A percentile compares a stretch with the other conserved stretches of the same genome.
Evolutionary conservation across 2,113 vertebrate genomes (phyloP).

Genomic region (Gorsachius goisagi): DNA sequence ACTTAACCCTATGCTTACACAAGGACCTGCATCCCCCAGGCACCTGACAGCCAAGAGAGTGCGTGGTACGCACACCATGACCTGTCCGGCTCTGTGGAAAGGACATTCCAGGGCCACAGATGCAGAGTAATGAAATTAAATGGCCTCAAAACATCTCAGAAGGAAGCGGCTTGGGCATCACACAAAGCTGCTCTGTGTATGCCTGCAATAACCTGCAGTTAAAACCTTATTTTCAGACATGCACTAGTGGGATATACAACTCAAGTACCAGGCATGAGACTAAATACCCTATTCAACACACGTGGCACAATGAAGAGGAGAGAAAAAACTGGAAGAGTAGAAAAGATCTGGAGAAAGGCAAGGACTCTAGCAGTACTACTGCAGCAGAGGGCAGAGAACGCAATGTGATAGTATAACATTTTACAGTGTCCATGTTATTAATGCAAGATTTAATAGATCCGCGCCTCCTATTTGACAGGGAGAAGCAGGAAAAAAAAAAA

Average conservation of each 20-base stretch:
- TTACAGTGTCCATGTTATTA: not conserved
- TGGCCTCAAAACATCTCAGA: rapidly evolving
- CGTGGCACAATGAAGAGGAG: not conserved
- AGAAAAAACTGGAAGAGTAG: not conserved
- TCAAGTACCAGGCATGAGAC: not conserved
- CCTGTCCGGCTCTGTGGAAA: not conserved
- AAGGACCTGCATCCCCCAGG: not conserved
- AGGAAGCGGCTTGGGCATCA: not conserved
- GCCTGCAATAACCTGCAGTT: not conserved
- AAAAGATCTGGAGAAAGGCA: not conserved
- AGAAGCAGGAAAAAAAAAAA: no score
- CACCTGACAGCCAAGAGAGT: not conserved
- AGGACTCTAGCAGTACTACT: not conserved
- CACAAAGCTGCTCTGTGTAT: not conserved
- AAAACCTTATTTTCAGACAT: not conserved
- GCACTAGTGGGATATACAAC: not conserved
- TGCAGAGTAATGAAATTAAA: not conserved
- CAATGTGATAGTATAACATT: not conserved
- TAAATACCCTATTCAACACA: not conserved
- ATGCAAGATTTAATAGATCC: not conserved
- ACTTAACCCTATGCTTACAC: not conserved
- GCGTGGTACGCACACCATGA: not conserved
- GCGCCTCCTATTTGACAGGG: not conserved
- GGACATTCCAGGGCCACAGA: not conserved
- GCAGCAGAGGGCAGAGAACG: not conserved